phyloP scores from a whole-genome alignment of 1,140 invertebrate species.

The Hyphantria cunea region DNA sequence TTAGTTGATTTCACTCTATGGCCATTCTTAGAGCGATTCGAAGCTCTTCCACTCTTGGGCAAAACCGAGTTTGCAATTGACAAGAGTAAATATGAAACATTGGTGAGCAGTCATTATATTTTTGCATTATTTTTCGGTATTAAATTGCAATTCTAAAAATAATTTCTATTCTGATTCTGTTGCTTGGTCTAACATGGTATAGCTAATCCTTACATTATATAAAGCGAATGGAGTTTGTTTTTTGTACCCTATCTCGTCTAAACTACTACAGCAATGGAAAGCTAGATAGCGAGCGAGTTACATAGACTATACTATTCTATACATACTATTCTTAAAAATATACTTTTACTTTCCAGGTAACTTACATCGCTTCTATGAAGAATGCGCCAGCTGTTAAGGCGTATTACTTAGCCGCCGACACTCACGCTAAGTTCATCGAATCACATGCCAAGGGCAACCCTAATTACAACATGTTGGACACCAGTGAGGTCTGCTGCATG shows the following conservation, averaged over 20 bases:
- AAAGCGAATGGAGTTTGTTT: too few relatives aligned
- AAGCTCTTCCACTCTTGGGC: conserved; percentile 82
- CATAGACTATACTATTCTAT: too few relatives aligned
- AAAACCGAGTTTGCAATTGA: conserved; percentile 82
- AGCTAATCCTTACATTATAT: too few relatives aligned
- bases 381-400: conserved; percentile 86
- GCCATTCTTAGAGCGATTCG: conserved; percentile 92
- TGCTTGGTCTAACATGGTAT: too few relatives aligned
- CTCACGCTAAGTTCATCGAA: conserved; percentile 88
- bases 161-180: too few relatives aligned
- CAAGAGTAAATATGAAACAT: conserved; percentile 57
- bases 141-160: too few relatives aligned
- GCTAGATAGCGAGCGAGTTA: too few relatives aligned
- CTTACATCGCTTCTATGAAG: conserved; percentile 87
- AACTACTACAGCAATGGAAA: too few relatives aligned
- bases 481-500: conserved; percentile 69
- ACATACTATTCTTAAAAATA: too few relatives aligned
- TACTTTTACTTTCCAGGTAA: conserved; percentile 80
- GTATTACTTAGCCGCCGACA: conserved; percentile 85
- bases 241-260: too few relatives aligned
- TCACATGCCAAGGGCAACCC: conserved; percentile 84
- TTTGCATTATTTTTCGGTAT: too few relatives aligned
- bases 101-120: conserved; percentile 53
- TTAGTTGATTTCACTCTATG: conserved; percentile 93
- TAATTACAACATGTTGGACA: conserved; percentile 86